These are phyloP conservation scores for Chrysolina haemoptera DNA, from an alignment of 2,888 invertebrate species.

Conservation along the genomic window DNA sequence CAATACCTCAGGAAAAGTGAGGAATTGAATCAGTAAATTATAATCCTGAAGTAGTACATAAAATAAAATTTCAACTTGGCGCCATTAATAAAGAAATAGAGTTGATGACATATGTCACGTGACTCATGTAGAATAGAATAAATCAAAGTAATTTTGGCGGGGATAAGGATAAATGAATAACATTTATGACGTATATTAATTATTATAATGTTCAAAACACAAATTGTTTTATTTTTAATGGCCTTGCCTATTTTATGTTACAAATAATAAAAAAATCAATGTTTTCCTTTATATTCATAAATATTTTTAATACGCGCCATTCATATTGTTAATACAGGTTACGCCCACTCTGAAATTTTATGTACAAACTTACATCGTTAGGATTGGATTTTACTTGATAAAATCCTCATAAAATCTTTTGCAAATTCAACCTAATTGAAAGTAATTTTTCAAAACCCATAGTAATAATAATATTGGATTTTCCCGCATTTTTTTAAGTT, in stretches of 20 bases:
- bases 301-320: neutral
- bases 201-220: neutral
- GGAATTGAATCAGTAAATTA: neutral
- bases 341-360: slow-evolving; percentile 1
- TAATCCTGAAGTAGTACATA: neutral
- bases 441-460: too few relatives aligned
- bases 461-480: too few relatives aligned
- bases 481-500: too few relatives aligned
- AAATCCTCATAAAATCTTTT: too few relatives aligned
- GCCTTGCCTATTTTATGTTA: neutral
- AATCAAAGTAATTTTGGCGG: slow-evolving; percentile 27
- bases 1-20: neutral
- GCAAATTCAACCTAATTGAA: too few relatives aligned
- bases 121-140: slow-evolving; percentile 59
- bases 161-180: slow-evolving; percentile 10
- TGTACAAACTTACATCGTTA: too few relatives aligned
- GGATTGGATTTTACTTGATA: too few relatives aligned
- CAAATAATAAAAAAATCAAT: neutral
- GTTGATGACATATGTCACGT: slow-evolving; percentile 69
- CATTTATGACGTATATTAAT: neutral
- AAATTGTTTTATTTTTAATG: neutral
- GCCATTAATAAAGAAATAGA: slow-evolving; percentile 74
- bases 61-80: slow-evolving; percentile 60
- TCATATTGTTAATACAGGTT: neutral
- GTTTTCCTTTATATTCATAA: neutral